Evolutionary conservation across 2,888 invertebrate genomes (phyloP), one percentile per base, ranked within the genome.

Genomic region (Anoplius nigerrimus): DNA sequence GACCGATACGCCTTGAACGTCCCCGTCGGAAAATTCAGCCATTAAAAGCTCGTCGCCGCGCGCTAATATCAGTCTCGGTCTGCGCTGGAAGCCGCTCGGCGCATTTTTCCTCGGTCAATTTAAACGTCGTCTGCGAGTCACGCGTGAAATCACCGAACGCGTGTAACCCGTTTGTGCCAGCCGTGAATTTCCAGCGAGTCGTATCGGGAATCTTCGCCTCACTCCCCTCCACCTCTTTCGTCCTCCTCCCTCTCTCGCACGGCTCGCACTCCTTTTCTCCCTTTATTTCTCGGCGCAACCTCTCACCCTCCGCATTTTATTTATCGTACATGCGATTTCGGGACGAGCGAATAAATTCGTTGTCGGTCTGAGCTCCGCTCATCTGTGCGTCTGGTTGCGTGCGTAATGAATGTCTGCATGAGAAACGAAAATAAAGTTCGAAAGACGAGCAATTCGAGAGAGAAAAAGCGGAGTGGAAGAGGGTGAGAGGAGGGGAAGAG

Each of bases 291-390:
- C 52, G 20, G 20, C 42, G 43, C 16, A 27, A 54, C 11, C 52
- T 52, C 3, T 20, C 20, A 3, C 21, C 52, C 58, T 57, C 43
- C 51, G 69, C 62, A 81, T 79, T 76, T 79, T 78, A 78, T 82
- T 81, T 79, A 80, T 80, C 76, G 76, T 66, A 66, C 57, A 62
- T 68, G 59, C 69, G 74, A 73, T 69, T 70, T 43, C 58, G 62
- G 68, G 59, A 62, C 61, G 61, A 55, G 20, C 54, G 72, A 85
- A 84, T 85, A 85, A 86, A 86, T 85, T 81, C 81, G 74, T 75
- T 74, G 71, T 72, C 79, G 80, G 59, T 62, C 34, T 34, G 34
- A 34, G 11, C 11, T 34, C 34, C 11, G 34, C 8, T 6, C 4
- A 51, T 34, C 18, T 55, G 13, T 18, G 51, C 22, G 46, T 15